phyloP scores from a whole-genome alignment of 64 coral and sea anemone species.

The Catalaphyllia jardinei region DNA sequence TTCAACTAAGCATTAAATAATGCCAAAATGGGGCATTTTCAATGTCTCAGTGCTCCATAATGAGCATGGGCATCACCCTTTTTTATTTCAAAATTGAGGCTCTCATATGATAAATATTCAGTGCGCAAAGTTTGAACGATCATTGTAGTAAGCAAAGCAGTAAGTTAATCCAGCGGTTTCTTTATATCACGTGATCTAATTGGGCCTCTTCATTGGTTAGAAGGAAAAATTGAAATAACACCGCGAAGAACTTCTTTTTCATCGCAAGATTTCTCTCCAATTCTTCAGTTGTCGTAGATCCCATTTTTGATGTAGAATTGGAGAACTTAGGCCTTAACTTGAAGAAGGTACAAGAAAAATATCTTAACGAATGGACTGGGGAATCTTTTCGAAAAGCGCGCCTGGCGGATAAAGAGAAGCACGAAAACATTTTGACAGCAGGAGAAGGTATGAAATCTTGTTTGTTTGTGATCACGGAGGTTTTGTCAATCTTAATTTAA shows the following conservation, averaged over 20 bases:
- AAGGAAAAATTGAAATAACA: slow-evolving; percentile 21
- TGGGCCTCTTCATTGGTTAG: not conserved
- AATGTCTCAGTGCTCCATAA: too few relatives aligned
- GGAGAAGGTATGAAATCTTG: slow-evolving; percentile 27
- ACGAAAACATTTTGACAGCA: slow-evolving; percentile 10
- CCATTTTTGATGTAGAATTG: too few relatives aligned
- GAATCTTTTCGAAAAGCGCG: slow-evolving; percentile 23
- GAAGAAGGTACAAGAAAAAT: slow-evolving; percentile 61
- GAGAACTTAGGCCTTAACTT: slow-evolving; percentile 27
- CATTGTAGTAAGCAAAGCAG: too few relatives aligned
- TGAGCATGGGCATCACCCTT: too few relatives aligned
- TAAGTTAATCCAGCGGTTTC: too few relatives aligned
- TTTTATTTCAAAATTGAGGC: too few relatives aligned
- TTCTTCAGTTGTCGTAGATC: too few relatives aligned
- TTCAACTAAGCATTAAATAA: too few relatives aligned
- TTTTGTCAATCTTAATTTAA: not conserved
- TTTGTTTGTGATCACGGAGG: not conserved
- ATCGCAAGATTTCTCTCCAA: not conserved
- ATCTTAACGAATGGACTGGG: slow-evolving; percentile 40
- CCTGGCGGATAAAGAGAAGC: not conserved
- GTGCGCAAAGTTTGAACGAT: too few relatives aligned
- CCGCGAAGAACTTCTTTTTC: not conserved
- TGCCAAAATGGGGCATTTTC: too few relatives aligned
- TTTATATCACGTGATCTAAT: slow-evolving; percentile 4
- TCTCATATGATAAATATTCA: too few relatives aligned